A percentile compares a stretch with the other conserved stretches of the same genome.
Conservation (phyloP, 2,113 vertebrate genomes). For the Laterallus jamaicensis region DNA sequence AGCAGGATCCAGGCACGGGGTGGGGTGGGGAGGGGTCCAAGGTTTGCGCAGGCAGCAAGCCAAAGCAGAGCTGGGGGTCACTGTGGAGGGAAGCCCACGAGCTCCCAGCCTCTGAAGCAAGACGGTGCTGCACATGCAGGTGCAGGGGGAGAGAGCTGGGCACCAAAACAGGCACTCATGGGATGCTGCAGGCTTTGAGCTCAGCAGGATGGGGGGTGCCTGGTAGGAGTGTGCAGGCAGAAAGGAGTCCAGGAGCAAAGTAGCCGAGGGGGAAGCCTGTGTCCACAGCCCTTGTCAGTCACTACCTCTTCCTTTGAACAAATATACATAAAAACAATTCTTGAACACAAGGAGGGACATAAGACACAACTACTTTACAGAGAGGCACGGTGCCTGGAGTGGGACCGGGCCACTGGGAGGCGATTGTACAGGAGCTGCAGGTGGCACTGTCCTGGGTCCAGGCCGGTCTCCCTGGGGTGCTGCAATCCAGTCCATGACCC, state of each 20-base stretch:
- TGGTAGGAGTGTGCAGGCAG: background rate
- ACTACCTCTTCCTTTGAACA: constrained; percentile 67
- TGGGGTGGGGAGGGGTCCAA: background rate
- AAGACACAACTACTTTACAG: constrained; percentile 70
- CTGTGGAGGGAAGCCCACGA: background rate
- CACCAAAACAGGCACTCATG: background rate
- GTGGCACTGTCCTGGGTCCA: constrained; percentile 37
- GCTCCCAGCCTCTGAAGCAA: background rate
- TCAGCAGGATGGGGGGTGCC: background rate
- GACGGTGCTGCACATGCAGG: constrained; percentile 57
- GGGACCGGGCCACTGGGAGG: constrained; percentile 44
- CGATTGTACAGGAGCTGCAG: constrained; percentile 70
- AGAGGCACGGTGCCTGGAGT: constrained; percentile 45
- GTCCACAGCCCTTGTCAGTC: constrained; percentile 58
- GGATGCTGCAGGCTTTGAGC: constrained; percentile 54
- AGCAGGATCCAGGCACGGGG: constrained; percentile 27
- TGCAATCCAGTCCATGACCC: constrained; percentile 38
- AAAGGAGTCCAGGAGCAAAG: constrained; percentile 50
- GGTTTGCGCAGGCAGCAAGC: constrained; percentile 52
- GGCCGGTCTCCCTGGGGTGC: background rate
- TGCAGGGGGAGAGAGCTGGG: background rate
- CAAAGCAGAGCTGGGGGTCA: constrained; percentile 35
- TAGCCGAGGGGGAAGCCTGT: constrained; percentile 45
- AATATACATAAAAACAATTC: constrained; percentile 71
- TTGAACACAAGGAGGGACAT: constrained; percentile 58